phyloP scores from a whole-genome alignment of 2,888 invertebrate genomes.

The Thecophora atra region DNA sequence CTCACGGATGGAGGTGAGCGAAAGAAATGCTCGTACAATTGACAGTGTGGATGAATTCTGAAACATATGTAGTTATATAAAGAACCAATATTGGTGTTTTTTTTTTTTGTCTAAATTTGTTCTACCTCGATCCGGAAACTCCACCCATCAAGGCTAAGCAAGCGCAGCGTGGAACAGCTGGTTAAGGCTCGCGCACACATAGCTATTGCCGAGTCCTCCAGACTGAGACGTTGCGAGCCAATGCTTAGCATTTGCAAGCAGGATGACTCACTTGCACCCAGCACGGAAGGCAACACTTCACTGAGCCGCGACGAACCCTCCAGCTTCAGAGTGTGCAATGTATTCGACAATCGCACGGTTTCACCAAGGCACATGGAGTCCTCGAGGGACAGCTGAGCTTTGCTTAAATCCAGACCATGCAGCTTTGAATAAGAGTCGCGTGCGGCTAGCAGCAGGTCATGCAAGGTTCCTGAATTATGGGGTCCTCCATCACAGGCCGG shows the following conservation, averaged over 20 bases:
- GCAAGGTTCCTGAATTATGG: conserved; percentile 57
- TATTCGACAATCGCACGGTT: conserved; percentile 68
- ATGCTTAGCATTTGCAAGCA: conserved; percentile 69
- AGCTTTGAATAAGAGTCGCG: conserved; percentile 68
- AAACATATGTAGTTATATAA: conserved; percentile 8
- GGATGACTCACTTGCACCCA: conserved; percentile 69
- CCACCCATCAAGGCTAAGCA: conserved; percentile 70
- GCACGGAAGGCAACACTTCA: conserved; percentile 69
- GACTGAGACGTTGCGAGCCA: conserved; percentile 68
- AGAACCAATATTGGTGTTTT: neutral
- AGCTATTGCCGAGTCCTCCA: conserved; percentile 67
- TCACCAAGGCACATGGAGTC: conserved; percentile 70
- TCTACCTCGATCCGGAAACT: conserved; percentile 69
- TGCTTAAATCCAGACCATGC: conserved; percentile 69
- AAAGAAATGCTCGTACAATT: conserved; percentile 67
- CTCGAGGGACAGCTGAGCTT: conserved; percentile 69
- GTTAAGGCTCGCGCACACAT: conserved; percentile 56
- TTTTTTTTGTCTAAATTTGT: neutral
- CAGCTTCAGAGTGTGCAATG: conserved; percentile 68
- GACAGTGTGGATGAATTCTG: conserved; percentile 62
- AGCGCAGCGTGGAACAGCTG: conserved; percentile 67
- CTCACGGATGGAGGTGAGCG: conserved; percentile 68
- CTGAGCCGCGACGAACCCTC: conserved; percentile 69
- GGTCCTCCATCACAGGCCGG: conserved; percentile 68
- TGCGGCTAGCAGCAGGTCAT: conserved; percentile 60